Conservation (phyloP, 2,888 invertebrate genomes). For the Drosophila melanosoma region DNA sequence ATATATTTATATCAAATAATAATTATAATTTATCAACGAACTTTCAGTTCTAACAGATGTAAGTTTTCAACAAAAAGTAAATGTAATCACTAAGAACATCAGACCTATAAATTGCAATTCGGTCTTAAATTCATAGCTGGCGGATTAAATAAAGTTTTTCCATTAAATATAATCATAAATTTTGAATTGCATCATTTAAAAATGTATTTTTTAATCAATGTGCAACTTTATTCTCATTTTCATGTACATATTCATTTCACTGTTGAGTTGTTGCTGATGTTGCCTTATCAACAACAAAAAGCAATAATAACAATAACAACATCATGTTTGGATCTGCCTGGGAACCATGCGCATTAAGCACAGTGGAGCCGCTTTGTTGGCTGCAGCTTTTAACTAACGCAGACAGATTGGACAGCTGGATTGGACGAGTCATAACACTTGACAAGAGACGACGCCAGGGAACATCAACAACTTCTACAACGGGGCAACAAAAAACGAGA, state of each 20-base stretch:
- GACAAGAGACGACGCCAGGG: slow-evolving; percentile 64
- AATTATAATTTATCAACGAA: not conserved
- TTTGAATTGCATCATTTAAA: not conserved
- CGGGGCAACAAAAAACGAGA: slow-evolving; percentile 30
- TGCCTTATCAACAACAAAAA: slow-evolving; percentile 63
- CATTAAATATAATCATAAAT: not conserved
- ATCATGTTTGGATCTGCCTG: slow-evolving; percentile 55
- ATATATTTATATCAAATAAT: not conserved
- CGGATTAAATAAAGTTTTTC: not conserved
- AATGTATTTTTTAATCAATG: slow-evolving; percentile 12
- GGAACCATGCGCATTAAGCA: slow-evolving; percentile 50
- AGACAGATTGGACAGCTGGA: slow-evolving; percentile 42
- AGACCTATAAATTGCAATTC: not conserved
- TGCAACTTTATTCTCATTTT: slow-evolving; percentile 39
- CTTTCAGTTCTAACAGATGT: not conserved
- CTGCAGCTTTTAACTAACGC: slow-evolving; percentile 52
- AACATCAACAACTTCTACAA: slow-evolving; percentile 37
- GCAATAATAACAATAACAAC: slow-evolving; percentile 26
- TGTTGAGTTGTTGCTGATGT: slow-evolving; percentile 50
- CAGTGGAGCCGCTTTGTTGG: slow-evolving; percentile 65
- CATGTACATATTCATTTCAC: slow-evolving; percentile 41
- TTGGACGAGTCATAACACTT: slow-evolving; percentile 75
- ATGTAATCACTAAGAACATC: not conserved
- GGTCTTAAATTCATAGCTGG: not conserved
- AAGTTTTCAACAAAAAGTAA: not conserved